A percentile compares a stretch with the other conserved stretches of the same genome.
These are phyloP conservation scores for Camponotus fellah DNA, from an alignment of 2,888 invertebrate genomes.

Conservation along the genomic window DNA sequence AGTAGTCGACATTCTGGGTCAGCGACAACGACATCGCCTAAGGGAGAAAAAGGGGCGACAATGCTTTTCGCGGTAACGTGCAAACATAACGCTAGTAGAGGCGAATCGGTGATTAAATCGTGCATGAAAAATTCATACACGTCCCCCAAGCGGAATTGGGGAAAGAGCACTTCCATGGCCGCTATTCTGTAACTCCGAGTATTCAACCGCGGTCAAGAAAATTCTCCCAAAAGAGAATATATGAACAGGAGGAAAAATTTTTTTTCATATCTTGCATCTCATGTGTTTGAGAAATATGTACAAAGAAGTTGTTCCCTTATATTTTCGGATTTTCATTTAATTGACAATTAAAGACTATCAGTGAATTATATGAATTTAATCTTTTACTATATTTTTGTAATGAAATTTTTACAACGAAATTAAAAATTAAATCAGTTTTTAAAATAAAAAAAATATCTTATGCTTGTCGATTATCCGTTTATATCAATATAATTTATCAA, in stretches of 20 bases:
- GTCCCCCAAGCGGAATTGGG: slow-evolving; percentile 16
- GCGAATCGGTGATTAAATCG: slow-evolving; percentile 54
- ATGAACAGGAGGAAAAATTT: background rate
- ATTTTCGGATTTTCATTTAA: background rate
- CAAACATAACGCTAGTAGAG: background rate
- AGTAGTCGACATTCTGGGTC: slow-evolving; percentile 49
- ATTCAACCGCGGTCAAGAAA: slow-evolving; percentile 27
- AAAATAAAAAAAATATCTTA: background rate
- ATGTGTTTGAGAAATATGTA: background rate
- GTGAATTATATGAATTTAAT: background rate
- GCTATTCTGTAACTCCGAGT: slow-evolving; percentile 21
- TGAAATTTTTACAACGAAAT: background rate
- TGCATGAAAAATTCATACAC: slow-evolving; percentile 58
- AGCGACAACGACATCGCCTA: background rate
- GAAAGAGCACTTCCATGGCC: slow-evolving; percentile 13
- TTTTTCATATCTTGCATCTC: background rate
- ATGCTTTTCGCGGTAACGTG: slow-evolving; percentile 34
- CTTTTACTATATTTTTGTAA: background rate
- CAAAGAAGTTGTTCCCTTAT: background rate
- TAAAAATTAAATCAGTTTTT: no score
- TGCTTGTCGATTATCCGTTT: background rate
- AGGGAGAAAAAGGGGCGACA: background rate
- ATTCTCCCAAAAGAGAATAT: no score
- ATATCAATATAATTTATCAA: background rate
- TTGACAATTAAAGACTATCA: background rate